Evolutionary conservation across 2,797 vertebrate genomes (phyloP).

Genomic region (Gymnocypris eckloni): DNA sequence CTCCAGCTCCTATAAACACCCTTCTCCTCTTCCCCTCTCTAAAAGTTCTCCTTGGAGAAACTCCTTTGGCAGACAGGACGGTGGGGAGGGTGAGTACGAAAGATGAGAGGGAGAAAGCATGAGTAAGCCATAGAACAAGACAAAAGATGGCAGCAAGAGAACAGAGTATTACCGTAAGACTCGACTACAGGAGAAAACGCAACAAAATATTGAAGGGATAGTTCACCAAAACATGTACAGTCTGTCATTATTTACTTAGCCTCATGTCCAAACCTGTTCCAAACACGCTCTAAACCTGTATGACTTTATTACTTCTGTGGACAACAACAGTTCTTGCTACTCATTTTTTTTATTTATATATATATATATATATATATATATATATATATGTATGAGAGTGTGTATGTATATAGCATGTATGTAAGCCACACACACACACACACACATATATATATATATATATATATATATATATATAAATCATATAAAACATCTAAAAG

Average conservation of each 20-base stretch:
- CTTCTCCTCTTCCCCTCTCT: slow-evolving; percentile 53
- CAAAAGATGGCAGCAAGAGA: slow-evolving; percentile 51
- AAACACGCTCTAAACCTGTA: not conserved
- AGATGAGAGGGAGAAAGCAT: slow-evolving; percentile 76
- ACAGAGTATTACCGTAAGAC: not conserved
- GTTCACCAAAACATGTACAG: not conserved
- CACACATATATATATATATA: too few species aligned
- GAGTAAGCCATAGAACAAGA: slow-evolving; percentile 48
- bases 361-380: not conserved
- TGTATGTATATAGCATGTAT: too few species aligned
- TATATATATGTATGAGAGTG: too few species aligned
- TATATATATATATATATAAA: too few species aligned
- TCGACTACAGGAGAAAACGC: not conserved
- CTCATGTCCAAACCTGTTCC: not conserved
- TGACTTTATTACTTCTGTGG: not conserved
- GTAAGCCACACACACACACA: too few species aligned
- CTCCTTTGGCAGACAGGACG: slow-evolving; percentile 35
- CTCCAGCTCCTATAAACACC: slow-evolving; percentile 19
- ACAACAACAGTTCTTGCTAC: not conserved
- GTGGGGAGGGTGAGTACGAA: slow-evolving; percentile 51
- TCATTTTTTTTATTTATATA: not conserved
- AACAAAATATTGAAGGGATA: not conserved
- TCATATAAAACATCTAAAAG: not conserved
- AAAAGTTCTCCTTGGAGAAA: slow-evolving; percentile 60
- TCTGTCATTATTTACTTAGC: not conserved